phyloP scores from a whole-genome alignment of 2,113 vertebrate genomes.

The Odobenus rosmarus region DNA sequence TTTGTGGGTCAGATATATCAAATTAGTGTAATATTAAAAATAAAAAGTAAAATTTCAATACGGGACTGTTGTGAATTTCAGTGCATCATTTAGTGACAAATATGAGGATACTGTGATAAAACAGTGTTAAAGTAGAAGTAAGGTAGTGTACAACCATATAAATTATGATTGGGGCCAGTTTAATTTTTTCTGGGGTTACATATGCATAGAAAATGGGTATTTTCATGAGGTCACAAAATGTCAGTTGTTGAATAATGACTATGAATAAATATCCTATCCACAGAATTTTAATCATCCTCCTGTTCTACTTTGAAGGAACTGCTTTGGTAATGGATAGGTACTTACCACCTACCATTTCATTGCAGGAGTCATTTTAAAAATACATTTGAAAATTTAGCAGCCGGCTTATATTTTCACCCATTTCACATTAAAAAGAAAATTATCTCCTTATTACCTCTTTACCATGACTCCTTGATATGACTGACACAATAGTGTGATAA shows the following conservation, averaged over 20 bases:
- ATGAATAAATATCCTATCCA: conserved; percentile 76
- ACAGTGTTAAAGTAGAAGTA: conserved; percentile 36
- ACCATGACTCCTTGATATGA: background rate
- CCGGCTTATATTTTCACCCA: conserved; percentile 18
- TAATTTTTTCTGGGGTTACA: conserved; percentile 63
- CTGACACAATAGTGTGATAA: background rate
- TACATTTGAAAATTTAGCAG: conserved; percentile 34
- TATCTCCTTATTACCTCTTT: conserved; percentile 24
- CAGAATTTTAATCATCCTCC: conserved; percentile 74
- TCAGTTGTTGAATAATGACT: conserved; percentile 75
- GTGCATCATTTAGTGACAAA: conserved; percentile 57
- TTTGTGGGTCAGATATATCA: background rate
- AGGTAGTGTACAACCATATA: background rate
- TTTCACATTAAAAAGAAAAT: conserved; percentile 67
- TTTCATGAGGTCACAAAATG: conserved; percentile 74
- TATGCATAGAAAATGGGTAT: conserved; percentile 67
- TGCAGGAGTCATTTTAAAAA: background rate
- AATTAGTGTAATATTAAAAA: background rate
- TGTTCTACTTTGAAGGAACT: conserved; percentile 44
- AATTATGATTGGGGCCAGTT: conserved; percentile 39
- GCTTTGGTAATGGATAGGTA: conserved; percentile 41
- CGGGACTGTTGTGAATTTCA: background rate
- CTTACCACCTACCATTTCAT: conserved; percentile 58
- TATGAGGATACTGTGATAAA: background rate
- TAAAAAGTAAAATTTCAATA: conserved; percentile 5